A percentile compares a stretch with the other conserved stretches of the same genome.
Conservation (phyloP, 2,888 invertebrate species). For the Urechis unicinctus region DNA sequence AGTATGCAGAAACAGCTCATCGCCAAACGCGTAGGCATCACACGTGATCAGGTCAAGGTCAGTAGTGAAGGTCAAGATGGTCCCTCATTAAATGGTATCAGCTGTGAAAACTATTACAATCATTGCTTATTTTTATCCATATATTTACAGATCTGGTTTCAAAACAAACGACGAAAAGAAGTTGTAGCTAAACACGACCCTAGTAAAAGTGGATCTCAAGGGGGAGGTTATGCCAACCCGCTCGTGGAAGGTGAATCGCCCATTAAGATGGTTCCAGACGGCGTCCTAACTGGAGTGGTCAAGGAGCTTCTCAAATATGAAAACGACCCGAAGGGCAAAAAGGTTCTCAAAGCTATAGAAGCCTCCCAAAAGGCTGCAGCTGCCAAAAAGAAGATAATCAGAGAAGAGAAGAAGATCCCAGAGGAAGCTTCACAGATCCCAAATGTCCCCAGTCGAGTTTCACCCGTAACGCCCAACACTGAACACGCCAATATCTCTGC, state of each 20-base stretch:
- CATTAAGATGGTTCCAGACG: conserved; percentile 27
- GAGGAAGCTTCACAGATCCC: background rate
- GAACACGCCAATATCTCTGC: too few relatives aligned
- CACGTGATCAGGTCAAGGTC: conserved; percentile 46
- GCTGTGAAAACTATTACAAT: background rate
- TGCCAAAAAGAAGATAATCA: background rate
- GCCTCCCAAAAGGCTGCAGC: background rate
- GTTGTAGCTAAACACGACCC: conserved; percentile 26
- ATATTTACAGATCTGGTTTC: conserved; percentile 42
- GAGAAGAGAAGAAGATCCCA: background rate
- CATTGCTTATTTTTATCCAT: background rate
- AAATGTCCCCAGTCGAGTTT: background rate
- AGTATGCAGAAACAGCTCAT: conserved; percentile 46
- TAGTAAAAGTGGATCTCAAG: background rate
- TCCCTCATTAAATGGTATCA: background rate
- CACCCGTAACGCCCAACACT: background rate
- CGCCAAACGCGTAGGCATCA: conserved; percentile 45
- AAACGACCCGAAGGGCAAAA: conserved; percentile 20
- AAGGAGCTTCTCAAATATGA: conserved; percentile 33
- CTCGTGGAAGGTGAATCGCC: conserved; percentile 8
- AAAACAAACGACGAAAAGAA: conserved; percentile 45
- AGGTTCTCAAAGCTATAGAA: too few relatives aligned
- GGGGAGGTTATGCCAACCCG: conserved; percentile 1
- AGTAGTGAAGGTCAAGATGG: conserved; percentile 1
- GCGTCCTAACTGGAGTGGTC: conserved; percentile 36